Percentiles rank a stretch among this genome's conserved stretches.
These are phyloP conservation scores for Chaetophractus vellerosus DNA, from an alignment of 2,797 vertebrate species.

Conservation along the genomic window DNA sequence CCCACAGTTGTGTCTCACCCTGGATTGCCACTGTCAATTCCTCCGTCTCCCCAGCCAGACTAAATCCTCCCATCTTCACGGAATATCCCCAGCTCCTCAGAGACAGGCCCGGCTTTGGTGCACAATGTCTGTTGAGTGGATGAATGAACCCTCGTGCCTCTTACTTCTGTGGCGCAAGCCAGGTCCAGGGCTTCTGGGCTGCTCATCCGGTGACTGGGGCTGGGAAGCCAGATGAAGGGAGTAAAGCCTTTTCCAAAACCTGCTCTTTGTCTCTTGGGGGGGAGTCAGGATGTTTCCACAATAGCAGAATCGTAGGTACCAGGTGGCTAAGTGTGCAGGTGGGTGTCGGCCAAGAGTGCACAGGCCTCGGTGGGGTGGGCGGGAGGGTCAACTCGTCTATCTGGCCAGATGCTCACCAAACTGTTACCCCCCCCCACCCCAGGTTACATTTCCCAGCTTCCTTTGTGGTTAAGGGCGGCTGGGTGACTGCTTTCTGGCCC, in stretches of 20 bases:
- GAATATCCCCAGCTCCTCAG: background rate
- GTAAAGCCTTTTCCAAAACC: background rate
- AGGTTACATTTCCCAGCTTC: accelerated
- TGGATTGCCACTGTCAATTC: background rate
- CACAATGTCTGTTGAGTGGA: accelerated
- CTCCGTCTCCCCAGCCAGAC: background rate
- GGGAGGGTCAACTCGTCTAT: background rate
- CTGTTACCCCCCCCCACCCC: too few relatives aligned
- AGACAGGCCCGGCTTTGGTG: accelerated
- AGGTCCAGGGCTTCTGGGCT: background rate
- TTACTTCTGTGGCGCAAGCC: accelerated
- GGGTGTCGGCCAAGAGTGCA: background rate
- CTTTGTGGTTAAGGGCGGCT: background rate
- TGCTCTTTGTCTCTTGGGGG: background rate
- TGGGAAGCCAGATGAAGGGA: background rate
- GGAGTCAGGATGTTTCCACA: accelerated
- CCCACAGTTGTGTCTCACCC: accelerated
- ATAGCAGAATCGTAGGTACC: background rate
- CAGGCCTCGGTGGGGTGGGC: background rate
- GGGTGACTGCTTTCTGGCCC: background rate
- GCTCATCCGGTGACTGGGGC: background rate
- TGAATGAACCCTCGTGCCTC: background rate
- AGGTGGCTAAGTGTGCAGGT: accelerated
- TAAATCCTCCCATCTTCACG: background rate
- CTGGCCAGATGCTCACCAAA: background rate